Evolutionary conservation across 2,888 invertebrate species (phyloP).

Genomic region (Acanthococcus lagerstroemiae): DNA sequence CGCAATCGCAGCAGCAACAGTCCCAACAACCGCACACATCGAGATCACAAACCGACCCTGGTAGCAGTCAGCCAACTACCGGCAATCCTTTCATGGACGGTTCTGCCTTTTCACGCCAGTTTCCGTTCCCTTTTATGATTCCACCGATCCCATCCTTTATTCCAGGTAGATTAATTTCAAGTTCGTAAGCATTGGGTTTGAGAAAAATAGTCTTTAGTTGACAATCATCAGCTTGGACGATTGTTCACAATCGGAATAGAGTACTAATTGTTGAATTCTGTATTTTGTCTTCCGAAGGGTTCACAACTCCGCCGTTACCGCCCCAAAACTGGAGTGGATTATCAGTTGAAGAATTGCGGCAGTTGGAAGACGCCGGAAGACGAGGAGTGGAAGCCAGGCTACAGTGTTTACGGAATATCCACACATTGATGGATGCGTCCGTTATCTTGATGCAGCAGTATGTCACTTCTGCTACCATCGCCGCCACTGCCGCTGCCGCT

Average conservation of each 20-base stretch:
- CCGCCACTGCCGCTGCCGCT: conserved; percentile 29
- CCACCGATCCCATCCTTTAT: conserved; percentile 30
- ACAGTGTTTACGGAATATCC: conserved; percentile 71
- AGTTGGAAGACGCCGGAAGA: conserved; percentile 82
- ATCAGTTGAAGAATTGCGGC: conserved; percentile 69
- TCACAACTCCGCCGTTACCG: conserved; percentile 64
- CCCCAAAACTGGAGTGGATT: conserved; percentile 64
- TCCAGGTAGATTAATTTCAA: conserved; percentile 20
- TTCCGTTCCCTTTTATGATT: conserved; percentile 30
- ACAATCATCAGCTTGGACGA: too few relatives aligned
- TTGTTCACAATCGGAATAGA: too few relatives aligned
- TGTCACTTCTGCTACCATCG: conserved; percentile 50
- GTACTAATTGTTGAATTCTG: background rate
- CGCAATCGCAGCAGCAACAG: background rate
- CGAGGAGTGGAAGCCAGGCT: conserved; percentile 83
- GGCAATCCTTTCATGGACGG: conserved; percentile 18
- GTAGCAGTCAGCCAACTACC: conserved; percentile 8
- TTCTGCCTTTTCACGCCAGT: conserved; percentile 16
- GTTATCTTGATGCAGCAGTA: conserved; percentile 92
- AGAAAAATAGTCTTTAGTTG: too few relatives aligned
- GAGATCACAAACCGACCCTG: background rate
- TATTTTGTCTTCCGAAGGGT: conserved; percentile 38
- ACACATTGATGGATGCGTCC: conserved; percentile 85
- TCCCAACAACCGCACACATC: background rate
- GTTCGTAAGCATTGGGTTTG: too few relatives aligned